A percentile compares a stretch with the other conserved stretches of the same genome.
Conservation (phyloP, 1,140 invertebrate genomes). For the Sitobion miscanthi region DNA sequence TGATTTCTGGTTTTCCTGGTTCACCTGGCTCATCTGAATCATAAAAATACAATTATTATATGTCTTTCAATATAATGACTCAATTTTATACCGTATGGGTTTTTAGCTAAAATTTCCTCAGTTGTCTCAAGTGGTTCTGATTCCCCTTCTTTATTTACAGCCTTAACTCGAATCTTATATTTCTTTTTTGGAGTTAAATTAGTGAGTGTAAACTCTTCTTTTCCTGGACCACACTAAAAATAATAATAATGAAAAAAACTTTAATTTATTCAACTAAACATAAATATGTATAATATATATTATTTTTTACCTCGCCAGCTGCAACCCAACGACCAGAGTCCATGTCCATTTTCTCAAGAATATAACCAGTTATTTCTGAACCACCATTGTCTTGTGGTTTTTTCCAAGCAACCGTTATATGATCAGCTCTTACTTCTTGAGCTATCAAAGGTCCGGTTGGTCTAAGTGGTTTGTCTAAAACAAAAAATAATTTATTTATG, state of each 20-base stretch:
- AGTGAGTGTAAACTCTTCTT: conserved; percentile 84
- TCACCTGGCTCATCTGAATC: conserved; percentile 79
- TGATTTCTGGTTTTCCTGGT: conserved; percentile 89
- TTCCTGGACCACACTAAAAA: conserved; percentile 67
- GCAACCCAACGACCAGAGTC: conserved; percentile 92
- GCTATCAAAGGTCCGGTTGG: conserved; percentile 86
- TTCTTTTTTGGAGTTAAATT: conserved; percentile 96
- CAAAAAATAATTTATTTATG: not conserved
- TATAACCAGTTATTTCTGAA: conserved; percentile 90
- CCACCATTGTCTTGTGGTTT: conserved; percentile 94
- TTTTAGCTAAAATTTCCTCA: conserved; percentile 88
- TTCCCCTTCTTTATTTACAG: conserved; percentile 97
- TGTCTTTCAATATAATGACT: not conserved
- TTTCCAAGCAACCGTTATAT: conserved; percentile 94
- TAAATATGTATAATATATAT: not conserved
- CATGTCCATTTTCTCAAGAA: conserved; percentile 96
- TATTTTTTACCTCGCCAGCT: conserved; percentile 76
- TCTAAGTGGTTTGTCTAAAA: conserved; percentile 79
- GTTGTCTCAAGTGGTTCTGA: conserved; percentile 93
- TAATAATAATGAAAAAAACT: not conserved
- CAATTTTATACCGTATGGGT: conserved; percentile 83
- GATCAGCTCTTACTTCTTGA: conserved; percentile 86
- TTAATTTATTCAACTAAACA: not conserved
- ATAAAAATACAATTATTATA: conserved; percentile 8
- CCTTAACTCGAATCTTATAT: conserved; percentile 98